phyloP scores from a whole-genome alignment of 2,113 vertebrate species.

The Cheirogaleus medius region DNA sequence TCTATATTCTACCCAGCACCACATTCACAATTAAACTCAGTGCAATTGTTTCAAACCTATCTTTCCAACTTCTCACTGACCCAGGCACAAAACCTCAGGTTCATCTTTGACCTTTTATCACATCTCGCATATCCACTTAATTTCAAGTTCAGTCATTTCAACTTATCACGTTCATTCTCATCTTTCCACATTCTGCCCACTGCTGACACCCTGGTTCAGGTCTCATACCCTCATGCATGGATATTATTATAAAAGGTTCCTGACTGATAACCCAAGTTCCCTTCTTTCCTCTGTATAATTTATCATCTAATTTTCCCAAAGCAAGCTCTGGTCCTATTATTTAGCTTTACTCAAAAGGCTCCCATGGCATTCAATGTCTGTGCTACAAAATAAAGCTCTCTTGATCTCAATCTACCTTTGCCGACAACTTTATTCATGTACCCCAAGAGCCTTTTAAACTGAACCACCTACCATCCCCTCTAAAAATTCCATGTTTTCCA shows the following conservation, averaged over 20 bases:
- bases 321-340: not conserved
- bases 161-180: not conserved
- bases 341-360: not conserved
- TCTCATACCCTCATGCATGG: not conserved
- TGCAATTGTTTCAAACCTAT: not conserved
- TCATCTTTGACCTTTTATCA: not conserved
- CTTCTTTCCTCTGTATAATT: not conserved
- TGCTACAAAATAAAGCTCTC: not conserved
- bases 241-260: not conserved
- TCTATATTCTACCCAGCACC: not conserved
- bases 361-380: not conserved
- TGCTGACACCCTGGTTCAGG: not conserved
- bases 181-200: not conserved
- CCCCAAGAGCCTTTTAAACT: not conserved
- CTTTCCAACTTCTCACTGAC: not conserved
- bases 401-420: not conserved
- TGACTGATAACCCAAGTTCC: not conserved
- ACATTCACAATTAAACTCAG: not conserved
- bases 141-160: not conserved
- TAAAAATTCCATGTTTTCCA: not conserved
- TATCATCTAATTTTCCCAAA: not conserved
- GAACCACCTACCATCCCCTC: not conserved
- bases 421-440: not conserved
- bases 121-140: not conserved
- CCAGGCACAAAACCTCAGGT: not conserved